Evolutionary conservation across 2,113 vertebrate genomes (phyloP), one percentile per base, ranked within the genome.

Genomic region (Equus przewalskii): DNA sequence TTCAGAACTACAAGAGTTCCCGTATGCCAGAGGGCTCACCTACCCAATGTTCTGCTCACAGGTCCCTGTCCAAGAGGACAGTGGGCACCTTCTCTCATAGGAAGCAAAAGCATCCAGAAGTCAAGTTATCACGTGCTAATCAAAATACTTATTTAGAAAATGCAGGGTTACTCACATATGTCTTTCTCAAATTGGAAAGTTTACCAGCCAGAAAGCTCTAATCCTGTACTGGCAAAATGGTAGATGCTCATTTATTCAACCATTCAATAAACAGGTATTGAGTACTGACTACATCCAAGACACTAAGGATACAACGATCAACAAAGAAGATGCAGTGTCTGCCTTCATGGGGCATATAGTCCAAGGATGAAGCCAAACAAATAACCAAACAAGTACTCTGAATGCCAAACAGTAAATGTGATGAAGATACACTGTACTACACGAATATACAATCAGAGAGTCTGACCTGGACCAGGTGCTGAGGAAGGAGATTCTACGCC

Each of bases 81-180:
- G 36, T 67, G 19, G 56, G 44, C 15, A 7, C 24, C 70, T 65
- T n/a, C 73, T 65, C 79, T 75, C 76, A 60, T 4, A 58, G n/a
- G 70, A 72, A 44, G 26, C 70, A 49, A 44, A 88, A 89, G 36
- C 28, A 75, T 92, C 94, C 58, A 30, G 56, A 93, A 87, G 54
- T 69, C 49, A 87, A 70, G 41, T 33, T 58, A 62, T 41, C 83
- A 79, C 81, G 84, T 22, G 28, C 36, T 79, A 93, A 79, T 75
- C 51, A 87, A 96, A 93, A 89, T 81, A 65, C 9, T 76, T 49
- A 79, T 16, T n/a, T 85, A 62, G 90, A 93, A 90, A 83, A 65
- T 13, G 6, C 26, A 64, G 41, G 26, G 65, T 75, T 90, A 70
- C 10, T 93, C 73, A 93, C 56, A 51, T 7, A 28, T 41, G 14